phyloP scores from a whole-genome alignment of 2,888 invertebrate genomes.

The Bugulina stolonifera region DNA sequence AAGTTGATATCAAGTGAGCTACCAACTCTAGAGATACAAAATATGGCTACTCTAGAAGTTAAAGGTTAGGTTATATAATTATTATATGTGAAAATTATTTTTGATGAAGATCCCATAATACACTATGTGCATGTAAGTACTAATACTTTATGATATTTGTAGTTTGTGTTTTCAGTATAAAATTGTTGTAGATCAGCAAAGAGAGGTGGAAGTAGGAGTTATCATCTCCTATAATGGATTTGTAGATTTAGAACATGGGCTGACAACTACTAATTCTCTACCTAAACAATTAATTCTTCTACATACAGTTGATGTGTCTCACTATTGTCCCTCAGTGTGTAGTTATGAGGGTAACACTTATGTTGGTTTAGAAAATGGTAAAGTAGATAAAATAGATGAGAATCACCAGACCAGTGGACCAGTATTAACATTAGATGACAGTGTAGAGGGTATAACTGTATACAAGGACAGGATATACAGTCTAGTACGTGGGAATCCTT shows the following conservation, averaged over 20 bases:
- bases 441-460: background rate
- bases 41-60: too few species aligned
- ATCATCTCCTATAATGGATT: background rate
- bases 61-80: too few species aligned
- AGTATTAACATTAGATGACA: background rate
- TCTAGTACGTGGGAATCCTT: slow-evolving; percentile 2
- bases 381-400: background rate
- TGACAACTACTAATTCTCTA: background rate
- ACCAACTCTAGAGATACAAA: too few species aligned
- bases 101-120: too few species aligned
- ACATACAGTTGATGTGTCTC: background rate
- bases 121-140: too few species aligned
- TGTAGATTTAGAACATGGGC: background rate
- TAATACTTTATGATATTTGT: too few species aligned
- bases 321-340: background rate
- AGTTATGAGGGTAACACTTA: slow-evolving; percentile 11
- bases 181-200: background rate
- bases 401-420: background rate
- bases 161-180: too few species aligned
- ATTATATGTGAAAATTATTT: too few species aligned
- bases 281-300: background rate
- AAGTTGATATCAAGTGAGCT: too few species aligned
- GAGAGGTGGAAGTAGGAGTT: slow-evolving; percentile 5
- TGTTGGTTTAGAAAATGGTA: background rate
- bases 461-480: slow-evolving; percentile 13